A percentile compares a stretch with the other conserved stretches of the same genome.
phyloP scores from a whole-genome alignment of 2,888 invertebrate species.

The Galeruca laticollis region DNA sequence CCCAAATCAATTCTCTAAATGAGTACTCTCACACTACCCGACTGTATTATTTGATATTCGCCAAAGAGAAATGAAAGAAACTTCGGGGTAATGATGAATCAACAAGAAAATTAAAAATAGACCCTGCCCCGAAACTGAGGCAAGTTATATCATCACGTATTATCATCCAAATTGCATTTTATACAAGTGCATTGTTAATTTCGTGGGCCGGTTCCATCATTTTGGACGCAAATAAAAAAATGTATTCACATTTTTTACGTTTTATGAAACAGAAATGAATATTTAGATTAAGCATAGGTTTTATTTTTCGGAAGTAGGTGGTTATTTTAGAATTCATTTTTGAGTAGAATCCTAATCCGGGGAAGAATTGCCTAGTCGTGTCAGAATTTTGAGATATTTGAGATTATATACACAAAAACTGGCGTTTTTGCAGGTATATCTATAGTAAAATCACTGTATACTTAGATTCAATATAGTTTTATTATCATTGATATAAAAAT shows the following conservation, averaged over 20 bases:
- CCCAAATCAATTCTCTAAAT: constrained; percentile 4
- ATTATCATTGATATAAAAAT: too few relatives aligned
- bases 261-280: too few relatives aligned
- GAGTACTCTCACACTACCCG: not conserved
- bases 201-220: not conserved
- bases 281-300: too few relatives aligned
- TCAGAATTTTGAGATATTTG: too few relatives aligned
- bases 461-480: too few relatives aligned
- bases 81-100: constrained; percentile 7
- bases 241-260: not conserved
- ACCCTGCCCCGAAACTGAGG: not conserved
- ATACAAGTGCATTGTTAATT: not conserved
- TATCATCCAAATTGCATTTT: constrained; percentile 4
- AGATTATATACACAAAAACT: too few relatives aligned
- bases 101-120: constrained; percentile 1
- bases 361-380: too few relatives aligned
- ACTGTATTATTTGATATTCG: constrained; percentile 7
- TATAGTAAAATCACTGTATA: too few relatives aligned
- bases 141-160: constrained; percentile 13
- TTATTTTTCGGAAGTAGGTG: too few relatives aligned
- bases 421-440: too few relatives aligned
- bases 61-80: not conserved
- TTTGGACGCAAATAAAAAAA: not conserved
- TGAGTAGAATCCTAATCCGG: too few relatives aligned
- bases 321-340: too few relatives aligned